Base-by-base conservation (phyloP, 2,888 invertebrate species). In the Resseliella maxima region DNA sequence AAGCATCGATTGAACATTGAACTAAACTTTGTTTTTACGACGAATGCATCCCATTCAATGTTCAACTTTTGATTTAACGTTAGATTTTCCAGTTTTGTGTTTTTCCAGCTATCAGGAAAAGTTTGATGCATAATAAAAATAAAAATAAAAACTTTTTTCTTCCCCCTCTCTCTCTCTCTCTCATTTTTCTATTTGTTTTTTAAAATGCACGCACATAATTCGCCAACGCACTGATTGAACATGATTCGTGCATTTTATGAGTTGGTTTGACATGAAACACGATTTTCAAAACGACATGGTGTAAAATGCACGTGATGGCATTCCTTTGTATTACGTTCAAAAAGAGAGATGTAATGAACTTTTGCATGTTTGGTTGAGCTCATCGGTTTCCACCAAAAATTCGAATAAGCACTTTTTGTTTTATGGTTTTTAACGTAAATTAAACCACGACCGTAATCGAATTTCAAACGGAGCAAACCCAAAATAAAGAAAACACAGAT, bases 111-210 rank as follows among this genome's bases (percentile, higher is more conserved):
- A 50, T 50, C 46, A 18, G 46, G 18, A 50, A 50, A 50, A 50
- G 46, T 59, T 59, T 59, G 59, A 59, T 59, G 24, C 59, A 24
- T 10, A n/a, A 59, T 59, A 59, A 59, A 59, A n/a, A n/a, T n/a
- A n/a, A n/a, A 50, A 24, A 59, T 24, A 24, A 59, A 59, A 59
- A 59, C 24, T 24, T 59, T 59, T 59, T 59, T 59, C 24, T 24
- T 50, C 41, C 6, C 12, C 41, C 6, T 41, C 41, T n/a, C n/a
- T n/a, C n/a, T n/a, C n/a, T n/a, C n/a, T n/a, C n/a, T n/a, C n/a
- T n/a, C n/a, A n/a, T n/a, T n/a, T n/a, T n/a, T n/a, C n/a, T n/a
- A n/a, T n/a, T n/a, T n/a, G n/a, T n/a, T n/a, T n/a, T n/a, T 5
- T 41, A 41, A 50, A 59, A 59, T 59, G 24, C 59, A 59, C 59